phyloP scores from a whole-genome alignment of 2,797 vertebrate species.

The Alcedo quadribrachys region DNA sequence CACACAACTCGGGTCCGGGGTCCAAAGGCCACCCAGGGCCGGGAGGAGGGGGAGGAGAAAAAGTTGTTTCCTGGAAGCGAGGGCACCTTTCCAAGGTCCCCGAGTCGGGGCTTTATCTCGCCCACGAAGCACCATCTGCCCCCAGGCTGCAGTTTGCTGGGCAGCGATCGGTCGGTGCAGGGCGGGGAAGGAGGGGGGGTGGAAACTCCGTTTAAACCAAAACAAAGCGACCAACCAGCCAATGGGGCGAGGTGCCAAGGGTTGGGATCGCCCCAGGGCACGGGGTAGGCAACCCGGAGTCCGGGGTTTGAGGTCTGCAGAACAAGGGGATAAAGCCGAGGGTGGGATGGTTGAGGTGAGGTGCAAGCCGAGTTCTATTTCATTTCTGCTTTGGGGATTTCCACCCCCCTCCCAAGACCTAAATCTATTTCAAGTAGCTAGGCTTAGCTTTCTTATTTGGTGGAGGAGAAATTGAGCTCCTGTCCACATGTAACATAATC shows the following conservation, averaged over 20 bases:
- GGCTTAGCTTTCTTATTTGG: not conserved
- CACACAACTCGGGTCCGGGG: rapidly evolving
- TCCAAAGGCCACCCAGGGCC: not conserved
- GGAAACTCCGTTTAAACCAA: conserved; percentile 1
- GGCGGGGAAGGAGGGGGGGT: not conserved
- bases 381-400: not conserved
- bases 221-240: not conserved
- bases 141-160: not conserved
- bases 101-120: not conserved
- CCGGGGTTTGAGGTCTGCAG: not conserved
- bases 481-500: not conserved
- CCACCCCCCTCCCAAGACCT: rapidly evolving
- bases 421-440: not conserved
- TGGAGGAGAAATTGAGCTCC: not conserved
- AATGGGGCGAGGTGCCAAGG: not conserved
- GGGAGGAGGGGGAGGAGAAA: rapidly evolving
- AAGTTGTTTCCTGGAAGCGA: not conserved
- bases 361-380: not conserved
- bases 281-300: not conserved
- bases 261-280: rapidly evolving
- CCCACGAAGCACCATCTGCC: conserved; percentile 38
- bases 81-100: not conserved
- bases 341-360: rapidly evolving
- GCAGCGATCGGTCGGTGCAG: not conserved
- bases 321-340: not conserved